phyloP scores from a whole-genome alignment of 1,140 invertebrate genomes.

The Drosophila biarmipes region DNA sequence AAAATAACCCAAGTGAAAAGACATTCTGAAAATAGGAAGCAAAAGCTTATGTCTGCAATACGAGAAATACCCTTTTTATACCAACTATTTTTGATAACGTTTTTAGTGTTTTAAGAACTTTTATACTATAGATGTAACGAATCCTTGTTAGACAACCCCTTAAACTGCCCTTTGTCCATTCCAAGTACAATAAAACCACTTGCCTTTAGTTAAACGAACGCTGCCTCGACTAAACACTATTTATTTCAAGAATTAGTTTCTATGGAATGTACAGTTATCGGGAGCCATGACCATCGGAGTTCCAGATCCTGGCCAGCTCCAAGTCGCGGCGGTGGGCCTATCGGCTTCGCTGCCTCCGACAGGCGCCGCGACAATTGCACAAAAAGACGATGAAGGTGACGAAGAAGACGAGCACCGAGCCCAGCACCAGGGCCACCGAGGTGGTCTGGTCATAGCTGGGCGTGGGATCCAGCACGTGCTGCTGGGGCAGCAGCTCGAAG shows the following conservation, averaged over 20 bases:
- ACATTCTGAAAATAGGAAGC: background rate
- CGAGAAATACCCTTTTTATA: conserved; percentile 1
- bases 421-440: conserved; percentile 86
- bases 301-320: conserved; percentile 25
- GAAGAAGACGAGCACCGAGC: conserved; percentile 87
- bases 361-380: conserved; percentile 86
- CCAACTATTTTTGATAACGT: conserved; percentile 31
- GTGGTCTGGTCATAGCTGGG: conserved; percentile 85
- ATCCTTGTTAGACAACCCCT: background rate
- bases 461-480: conserved; percentile 84
- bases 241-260: conserved; percentile 72
- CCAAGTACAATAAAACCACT: conserved; percentile 43
- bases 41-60: background rate
- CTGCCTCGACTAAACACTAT: conserved; percentile 66
- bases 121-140: conserved; percentile 18
- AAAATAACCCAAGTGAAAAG: background rate
- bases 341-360: conserved; percentile 72
- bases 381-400: conserved; percentile 86
- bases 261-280: conserved; percentile 45
- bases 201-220: conserved; percentile 65
- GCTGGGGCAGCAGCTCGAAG: conserved; percentile 85
- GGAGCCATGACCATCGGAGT: conserved; percentile 11
- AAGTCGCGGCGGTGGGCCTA: conserved; percentile 21
- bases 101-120: background rate
- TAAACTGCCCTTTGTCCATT: conserved; percentile 46